Base-by-base conservation (phyloP, 2,113 vertebrate genomes). In the Bos indicus region DNA sequence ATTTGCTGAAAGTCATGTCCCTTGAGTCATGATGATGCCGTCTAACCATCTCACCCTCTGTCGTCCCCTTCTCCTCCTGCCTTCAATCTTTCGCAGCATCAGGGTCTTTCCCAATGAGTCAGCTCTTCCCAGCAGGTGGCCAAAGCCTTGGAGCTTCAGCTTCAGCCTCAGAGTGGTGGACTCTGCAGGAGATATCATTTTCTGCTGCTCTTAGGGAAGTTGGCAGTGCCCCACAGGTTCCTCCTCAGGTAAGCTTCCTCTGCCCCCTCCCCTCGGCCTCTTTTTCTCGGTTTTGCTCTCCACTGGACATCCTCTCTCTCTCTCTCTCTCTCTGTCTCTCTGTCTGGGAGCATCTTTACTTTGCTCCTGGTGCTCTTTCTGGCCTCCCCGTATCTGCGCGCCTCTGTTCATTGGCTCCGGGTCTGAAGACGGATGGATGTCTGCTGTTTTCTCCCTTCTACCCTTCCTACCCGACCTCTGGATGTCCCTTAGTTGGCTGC, bases 141-240 rank as follows among this genome's bases (percentile, higher is more conserved):
- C 19, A 23, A 23, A 13, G 67, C 6, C 23, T 1, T 23, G 67
- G 67, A 12, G 67, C n/a, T 12, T 36, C n/a, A 40, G 67, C 67
- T 23, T 40, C 67, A 13, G n/a, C 60, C 60, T 33, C 60, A 16
- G 67, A 40, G 67, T 23, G 67, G 67, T 3, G 67, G 19, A 6
- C n/a, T 36, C 67, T 40, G 67, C 67, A 12, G 67, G 67, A 12
- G 5, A 6, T 2, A 2, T 25, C 51, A 0, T 0, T 23, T 2
- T 0, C 12, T 3, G 46, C 6, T 5, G 1, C 54, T 17, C 0
- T 4, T 1, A 1, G 33, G 26, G 23, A 14, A 2, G 9, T 3
- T 7, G n/a, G 3, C 8, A 0, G 0, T 13, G 4, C 33, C 8
- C n/a, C 5, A 0, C 28, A 1, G 0, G 0, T 0, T 3, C 28